These are phyloP conservation scores for Odontothrips loti DNA, from an alignment of 2,888 invertebrate species.

Conservation along the genomic window DNA sequence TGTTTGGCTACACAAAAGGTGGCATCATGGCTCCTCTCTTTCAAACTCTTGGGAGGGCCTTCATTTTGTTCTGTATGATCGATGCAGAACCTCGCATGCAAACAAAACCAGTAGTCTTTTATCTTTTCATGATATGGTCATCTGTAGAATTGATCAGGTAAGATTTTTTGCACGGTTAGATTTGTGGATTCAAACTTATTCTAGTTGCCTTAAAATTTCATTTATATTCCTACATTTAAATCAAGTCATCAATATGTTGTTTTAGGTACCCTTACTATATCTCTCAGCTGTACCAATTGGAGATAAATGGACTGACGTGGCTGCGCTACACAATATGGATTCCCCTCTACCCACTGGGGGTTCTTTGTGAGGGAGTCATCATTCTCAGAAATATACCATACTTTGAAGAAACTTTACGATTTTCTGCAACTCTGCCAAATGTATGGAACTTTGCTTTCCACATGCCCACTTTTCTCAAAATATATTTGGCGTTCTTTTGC, in stretches of 20 bases:
- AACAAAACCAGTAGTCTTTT: conserved; percentile 79
- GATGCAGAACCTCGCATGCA: conserved; percentile 83
- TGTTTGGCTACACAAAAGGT: conserved; percentile 84
- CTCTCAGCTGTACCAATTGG: conserved; percentile 67
- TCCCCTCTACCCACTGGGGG: conserved; percentile 84
- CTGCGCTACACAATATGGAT: conserved; percentile 92
- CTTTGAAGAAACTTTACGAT: conserved; percentile 76
- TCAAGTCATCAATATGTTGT: conserved; percentile 35
- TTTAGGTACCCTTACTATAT: conserved; percentile 90
- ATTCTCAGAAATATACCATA: conserved; percentile 79
- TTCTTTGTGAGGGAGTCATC: conserved; percentile 79
- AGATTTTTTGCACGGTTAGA: conserved; percentile 36
- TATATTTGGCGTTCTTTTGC: conserved; percentile 71
- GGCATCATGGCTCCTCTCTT: conserved; percentile 50
- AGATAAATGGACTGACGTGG: conserved; percentile 78
- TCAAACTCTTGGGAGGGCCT: conserved; percentile 66
- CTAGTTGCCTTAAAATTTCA: neutral
- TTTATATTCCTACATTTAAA: neutral
- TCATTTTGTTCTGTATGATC: conserved; percentile 77
- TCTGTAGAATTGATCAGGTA: conserved; percentile 77
- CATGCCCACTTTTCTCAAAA: conserved; percentile 70
- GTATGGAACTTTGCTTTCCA: conserved; percentile 80
- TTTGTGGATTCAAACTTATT: neutral
- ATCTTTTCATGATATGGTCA: conserved; percentile 81
- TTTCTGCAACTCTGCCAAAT: conserved; percentile 76